Percentiles rank a stretch among this genome's conserved stretches.
Conservation (phyloP, 2,888 invertebrate genomes). For the Galerucella nymphaeae region DNA sequence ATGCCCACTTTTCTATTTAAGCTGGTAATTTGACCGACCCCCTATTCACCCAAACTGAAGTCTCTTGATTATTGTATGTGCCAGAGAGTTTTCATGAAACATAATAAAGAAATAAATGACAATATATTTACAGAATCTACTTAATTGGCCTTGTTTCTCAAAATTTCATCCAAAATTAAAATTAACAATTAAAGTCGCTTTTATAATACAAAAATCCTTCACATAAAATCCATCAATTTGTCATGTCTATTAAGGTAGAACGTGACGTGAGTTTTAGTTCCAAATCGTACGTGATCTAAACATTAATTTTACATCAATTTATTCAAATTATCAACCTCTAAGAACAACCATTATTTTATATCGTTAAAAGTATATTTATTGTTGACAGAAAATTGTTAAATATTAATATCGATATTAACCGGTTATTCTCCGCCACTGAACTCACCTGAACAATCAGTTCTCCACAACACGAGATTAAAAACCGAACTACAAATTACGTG, state of each 20-base stretch:
- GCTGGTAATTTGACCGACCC: too few species aligned
- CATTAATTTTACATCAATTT: constrained; percentile 2
- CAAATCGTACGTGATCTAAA: neutral
- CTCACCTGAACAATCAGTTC: constrained; percentile 30
- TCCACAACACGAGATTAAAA: constrained; percentile 31
- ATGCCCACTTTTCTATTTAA: too few species aligned
- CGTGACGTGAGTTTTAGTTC: neutral
- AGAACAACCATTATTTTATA: neutral
- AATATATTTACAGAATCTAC: too few species aligned
- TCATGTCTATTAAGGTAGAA: constrained; percentile 7
- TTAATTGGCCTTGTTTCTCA: too few species aligned
- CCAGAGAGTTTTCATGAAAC: too few species aligned
- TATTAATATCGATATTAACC: too few species aligned
- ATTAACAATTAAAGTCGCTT: constrained; percentile 1
- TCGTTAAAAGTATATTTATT: too few species aligned
- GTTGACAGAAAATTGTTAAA: too few species aligned
- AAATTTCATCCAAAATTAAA: neutral
- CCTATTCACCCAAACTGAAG: too few species aligned
- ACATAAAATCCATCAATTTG: constrained; percentile 14
- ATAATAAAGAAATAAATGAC: too few species aligned
- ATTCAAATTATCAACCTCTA: neutral
- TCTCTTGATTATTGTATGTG: too few species aligned
- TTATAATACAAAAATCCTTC: constrained; percentile 7
- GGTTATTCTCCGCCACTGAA: constrained; percentile 28
- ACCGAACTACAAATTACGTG: constrained; percentile 31